phyloP scores from a whole-genome alignment of 2,888 invertebrate species.

The Meandrusa payeni region DNA sequence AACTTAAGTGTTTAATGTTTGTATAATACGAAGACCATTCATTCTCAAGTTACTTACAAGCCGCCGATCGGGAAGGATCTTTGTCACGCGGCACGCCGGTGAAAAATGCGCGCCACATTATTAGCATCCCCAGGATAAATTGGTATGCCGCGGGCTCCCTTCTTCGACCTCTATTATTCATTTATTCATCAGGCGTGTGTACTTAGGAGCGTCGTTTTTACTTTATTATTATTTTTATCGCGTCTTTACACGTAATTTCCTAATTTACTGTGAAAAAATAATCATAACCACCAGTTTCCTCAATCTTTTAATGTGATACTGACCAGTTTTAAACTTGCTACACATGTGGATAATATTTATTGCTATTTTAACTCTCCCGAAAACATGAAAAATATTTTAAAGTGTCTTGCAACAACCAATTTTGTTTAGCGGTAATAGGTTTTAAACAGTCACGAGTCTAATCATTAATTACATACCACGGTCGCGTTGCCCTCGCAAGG shows the following conservation, averaged over 20 bases:
- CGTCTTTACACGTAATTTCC: conserved; percentile 46
- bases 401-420: background rate
- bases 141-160: conserved; percentile 69
- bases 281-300: background rate
- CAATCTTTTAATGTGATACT: conserved; percentile 1
- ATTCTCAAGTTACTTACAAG: conserved; percentile 33
- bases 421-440: conserved; percentile 8
- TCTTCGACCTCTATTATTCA: conserved; percentile 70
- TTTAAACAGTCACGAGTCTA: conserved; percentile 15
- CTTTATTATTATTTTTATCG: conserved; percentile 33
- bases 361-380: background rate
- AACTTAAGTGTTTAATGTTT: conserved; percentile 26
- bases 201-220: conserved; percentile 42
- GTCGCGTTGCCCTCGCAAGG: conserved; percentile 5
- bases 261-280: conserved; percentile 23
- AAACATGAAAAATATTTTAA: background rate
- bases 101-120: conserved; percentile 71
- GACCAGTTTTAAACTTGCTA: background rate
- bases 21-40: conserved; percentile 33
- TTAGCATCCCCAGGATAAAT: conserved; percentile 69
- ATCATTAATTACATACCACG: conserved; percentile 15
- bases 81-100: conserved; percentile 50
- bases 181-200: conserved; percentile 71
- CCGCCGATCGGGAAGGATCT: conserved; percentile 54
- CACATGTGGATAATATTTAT: background rate